Conservation (phyloP, 2,113 vertebrate genomes). For the Cercocebus atys region DNA sequence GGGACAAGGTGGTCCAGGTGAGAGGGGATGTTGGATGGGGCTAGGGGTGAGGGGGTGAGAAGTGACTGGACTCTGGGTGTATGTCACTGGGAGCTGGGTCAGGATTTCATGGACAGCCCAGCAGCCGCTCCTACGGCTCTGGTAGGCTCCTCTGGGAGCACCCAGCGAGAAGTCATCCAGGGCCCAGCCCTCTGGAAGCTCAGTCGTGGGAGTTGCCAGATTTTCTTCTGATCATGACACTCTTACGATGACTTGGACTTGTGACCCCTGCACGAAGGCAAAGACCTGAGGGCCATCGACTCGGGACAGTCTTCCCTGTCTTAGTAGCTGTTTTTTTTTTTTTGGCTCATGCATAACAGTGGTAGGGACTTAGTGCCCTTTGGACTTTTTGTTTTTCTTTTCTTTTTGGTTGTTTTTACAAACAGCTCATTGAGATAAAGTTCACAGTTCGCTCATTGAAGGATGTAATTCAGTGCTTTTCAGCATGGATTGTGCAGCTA, state of each 20-base stretch:
- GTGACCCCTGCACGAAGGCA: too few species aligned
- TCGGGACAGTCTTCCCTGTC: neutral
- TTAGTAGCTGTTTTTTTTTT: neutral
- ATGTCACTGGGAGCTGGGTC: neutral
- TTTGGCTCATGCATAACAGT: too few species aligned
- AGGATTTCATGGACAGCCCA: neutral
- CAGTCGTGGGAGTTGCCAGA: neutral
- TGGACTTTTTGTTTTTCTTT: neutral
- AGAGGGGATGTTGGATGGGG: neutral
- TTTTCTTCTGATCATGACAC: neutral
- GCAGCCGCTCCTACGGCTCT: rapidly evolving
- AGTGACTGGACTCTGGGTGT: neutral
- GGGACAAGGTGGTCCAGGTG: neutral
- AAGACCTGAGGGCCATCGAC: neutral
- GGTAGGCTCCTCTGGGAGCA: neutral
- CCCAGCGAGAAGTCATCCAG: neutral
- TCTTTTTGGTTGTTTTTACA: neutral
- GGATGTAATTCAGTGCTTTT: neutral
- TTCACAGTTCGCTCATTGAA: neutral
- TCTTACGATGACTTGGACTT: too few species aligned
- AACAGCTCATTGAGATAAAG: neutral
- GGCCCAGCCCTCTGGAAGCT: rapidly evolving
- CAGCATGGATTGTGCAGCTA: neutral
- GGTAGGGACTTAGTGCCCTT: neutral
- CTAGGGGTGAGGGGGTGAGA: neutral